A percentile compares a stretch with the other conserved stretches of the same genome.
These are phyloP conservation scores for Terebella lapidaria DNA, from an alignment of 2,888 invertebrate genomes.

Conservation along the genomic window DNA sequence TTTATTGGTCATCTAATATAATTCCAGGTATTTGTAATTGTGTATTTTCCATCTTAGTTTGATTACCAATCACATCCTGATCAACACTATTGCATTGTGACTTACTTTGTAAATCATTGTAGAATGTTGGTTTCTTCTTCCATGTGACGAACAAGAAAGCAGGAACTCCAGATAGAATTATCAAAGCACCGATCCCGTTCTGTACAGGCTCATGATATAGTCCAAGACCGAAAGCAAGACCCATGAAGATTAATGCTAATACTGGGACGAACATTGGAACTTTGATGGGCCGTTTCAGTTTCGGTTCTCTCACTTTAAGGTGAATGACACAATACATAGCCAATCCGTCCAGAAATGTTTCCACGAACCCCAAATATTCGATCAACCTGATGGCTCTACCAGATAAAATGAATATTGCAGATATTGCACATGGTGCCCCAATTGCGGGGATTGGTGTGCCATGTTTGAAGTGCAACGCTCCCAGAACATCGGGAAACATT, in stretches of 20 bases:
- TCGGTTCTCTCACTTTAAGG: background rate
- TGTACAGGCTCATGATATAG: background rate
- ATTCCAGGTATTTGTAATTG: too few relatives aligned
- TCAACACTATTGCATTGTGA: background rate
- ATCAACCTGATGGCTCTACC: too few relatives aligned
- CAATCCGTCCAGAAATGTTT: background rate
- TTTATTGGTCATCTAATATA: too few relatives aligned
- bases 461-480: too few relatives aligned
- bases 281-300: background rate
- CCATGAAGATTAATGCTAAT: background rate
- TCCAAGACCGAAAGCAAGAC: background rate
- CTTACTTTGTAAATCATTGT: background rate
- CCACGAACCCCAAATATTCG: too few relatives aligned
- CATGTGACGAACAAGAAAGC: too few relatives aligned
- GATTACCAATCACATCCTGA: too few relatives aligned
- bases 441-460: too few relatives aligned
- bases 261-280: background rate
- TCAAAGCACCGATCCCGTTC: background rate
- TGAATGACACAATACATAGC: background rate
- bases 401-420: too few relatives aligned
- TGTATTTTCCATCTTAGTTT: too few relatives aligned
- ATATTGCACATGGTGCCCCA: too few relatives aligned
- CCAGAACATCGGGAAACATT: too few relatives aligned
- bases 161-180: background rate
- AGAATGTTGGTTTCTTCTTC: background rate